phyloP scores from a whole-genome alignment of 1,140 invertebrate species.

The Drosophila pruinosa region DNA sequence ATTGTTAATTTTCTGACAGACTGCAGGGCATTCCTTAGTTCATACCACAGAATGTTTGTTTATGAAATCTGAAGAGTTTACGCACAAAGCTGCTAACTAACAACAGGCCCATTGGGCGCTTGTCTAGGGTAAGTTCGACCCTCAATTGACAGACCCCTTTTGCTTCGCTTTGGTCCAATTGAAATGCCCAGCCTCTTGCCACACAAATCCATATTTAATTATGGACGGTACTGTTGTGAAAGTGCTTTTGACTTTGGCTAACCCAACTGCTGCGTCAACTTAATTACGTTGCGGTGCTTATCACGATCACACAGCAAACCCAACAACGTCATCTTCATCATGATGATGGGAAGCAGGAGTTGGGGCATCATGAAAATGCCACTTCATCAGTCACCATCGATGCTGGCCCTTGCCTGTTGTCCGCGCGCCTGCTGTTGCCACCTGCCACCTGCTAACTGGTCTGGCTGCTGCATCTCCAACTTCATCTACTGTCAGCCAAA shows the following conservation, averaged over 20 bases:
- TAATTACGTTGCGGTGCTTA: conserved; percentile 71
- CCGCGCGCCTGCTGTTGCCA: conserved; percentile 53
- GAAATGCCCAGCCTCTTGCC: neutral
- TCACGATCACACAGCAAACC: conserved; percentile 41
- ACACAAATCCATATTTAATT: conserved; percentile 73
- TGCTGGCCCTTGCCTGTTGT: conserved; percentile 46
- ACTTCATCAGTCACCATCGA: conserved; percentile 78
- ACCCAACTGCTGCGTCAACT: conserved; percentile 50
- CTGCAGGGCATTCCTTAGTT: neutral
- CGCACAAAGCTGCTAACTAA: conserved; percentile 64
- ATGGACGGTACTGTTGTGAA: conserved; percentile 19
- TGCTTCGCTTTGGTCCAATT: neutral
- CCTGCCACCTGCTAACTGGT: conserved; percentile 18
- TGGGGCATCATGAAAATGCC: conserved; percentile 61
- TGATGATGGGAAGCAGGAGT: no score
- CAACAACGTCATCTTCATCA: conserved; percentile 6
- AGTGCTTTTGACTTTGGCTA: conserved; percentile 27
- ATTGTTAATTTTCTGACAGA: neutral
- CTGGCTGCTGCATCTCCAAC: conserved; percentile 11
- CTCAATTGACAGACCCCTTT: neutral
- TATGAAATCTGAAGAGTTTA: conserved; percentile 11
- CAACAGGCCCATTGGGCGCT: conserved; percentile 29
- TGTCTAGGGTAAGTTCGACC: neutral
- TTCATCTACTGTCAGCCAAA: conserved; percentile 5
- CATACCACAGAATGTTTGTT: neutral